Base-by-base conservation (phyloP, 2,113 vertebrate species). In the Lophius piscatorius region DNA sequence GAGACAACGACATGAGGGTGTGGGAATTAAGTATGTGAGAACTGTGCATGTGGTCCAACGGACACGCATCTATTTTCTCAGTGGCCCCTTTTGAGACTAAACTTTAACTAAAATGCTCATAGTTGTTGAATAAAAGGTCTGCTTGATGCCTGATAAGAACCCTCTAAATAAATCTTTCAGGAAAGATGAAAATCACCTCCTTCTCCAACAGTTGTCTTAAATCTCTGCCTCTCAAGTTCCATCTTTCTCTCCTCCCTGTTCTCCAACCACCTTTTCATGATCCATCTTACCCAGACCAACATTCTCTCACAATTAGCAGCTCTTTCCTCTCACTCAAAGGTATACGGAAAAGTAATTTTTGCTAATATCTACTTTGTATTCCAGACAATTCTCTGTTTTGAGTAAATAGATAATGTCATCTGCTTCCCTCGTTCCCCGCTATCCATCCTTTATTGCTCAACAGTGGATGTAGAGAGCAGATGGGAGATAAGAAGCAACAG, bases 91-190 rank as follows among this genome's bases (percentile, higher is more conserved):
- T 55, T 35, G 41, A 51, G 51, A 14, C 14, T 4, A 28, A 14
- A 23, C 69, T 79, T 62, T 74, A 56, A 63, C 57, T 71, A 63
- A 69, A 44, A 75, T 40, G 14, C 71, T 75, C 60, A 63, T 76
- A 56, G 69, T 62, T 69, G 60, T 65, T 63, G 57, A 75, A 80
- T n/a, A n/a, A n/a, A n/a, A n/a, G n/a, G n/a, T n/a, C n/a, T n/a
- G n/a, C n/a, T 71, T 77, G 82, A 86, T 85, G 66, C 42, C 74
- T 71, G 76, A 82, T 83, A 79, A 77, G 71, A 76, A 85, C 75
- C 51, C 40, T 70, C 49, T 36, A 76, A 80, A 81, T 63, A 67
- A 59, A 77, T 78, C 28, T 68, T 84, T 81, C 72, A 71, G 61
- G 63, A 58, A 64, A 69, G 68, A 70, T 44, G 58, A 42, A 67